Base-by-base conservation (phyloP, 2,888 invertebrate genomes). In the Malacosoma neustria region DNA sequence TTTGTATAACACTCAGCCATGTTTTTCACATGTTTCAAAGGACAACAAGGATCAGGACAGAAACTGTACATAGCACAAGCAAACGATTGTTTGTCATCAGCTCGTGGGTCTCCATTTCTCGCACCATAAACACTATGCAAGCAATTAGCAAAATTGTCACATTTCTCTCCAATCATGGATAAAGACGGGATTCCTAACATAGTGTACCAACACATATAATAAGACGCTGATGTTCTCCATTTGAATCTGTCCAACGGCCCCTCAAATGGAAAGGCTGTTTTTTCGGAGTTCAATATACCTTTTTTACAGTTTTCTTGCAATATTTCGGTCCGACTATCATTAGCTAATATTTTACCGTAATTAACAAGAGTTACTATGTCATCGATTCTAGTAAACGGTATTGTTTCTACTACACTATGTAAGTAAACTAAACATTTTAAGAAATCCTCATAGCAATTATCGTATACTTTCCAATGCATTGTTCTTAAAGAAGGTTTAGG, bases 141-240 rank as follows among this genome's bases (percentile, higher is more conserved):
- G 51, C 90, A 91, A 52, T 80, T 71, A 1, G 90, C 90, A 48
- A 85, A 88, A 64, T 91, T 90, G 54, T 90, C 90, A 54, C 91
- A 91, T 4, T 67, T 56, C 49, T 89, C 90, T 1, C 79, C 79
- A 30, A 91, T 68, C 57, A 80, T 73, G 9, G 76, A 69, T 41
- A 91, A 61, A 35, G 79, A 76, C 3, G 86, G 75, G 11, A 54
- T 72, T 42, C 81, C 82, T 34, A 82, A 66, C 87, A 90, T 88
- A 11, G 90, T 89, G 56, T 87, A 91, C 89, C 88, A 89, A 51
- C 91, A 91, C 89, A 91, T 89, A 64, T 85, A 91, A 62, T 90
- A 91, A 48, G 89, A 87, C 1, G 89, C 90, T 0, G 89, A 82
- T 1, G 85, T 82, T 30, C 89, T 72, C 90, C 90, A 91, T 53